phyloP scores from a whole-genome alignment of 1,140 invertebrate species.

The Wiebesia pumilae region DNA sequence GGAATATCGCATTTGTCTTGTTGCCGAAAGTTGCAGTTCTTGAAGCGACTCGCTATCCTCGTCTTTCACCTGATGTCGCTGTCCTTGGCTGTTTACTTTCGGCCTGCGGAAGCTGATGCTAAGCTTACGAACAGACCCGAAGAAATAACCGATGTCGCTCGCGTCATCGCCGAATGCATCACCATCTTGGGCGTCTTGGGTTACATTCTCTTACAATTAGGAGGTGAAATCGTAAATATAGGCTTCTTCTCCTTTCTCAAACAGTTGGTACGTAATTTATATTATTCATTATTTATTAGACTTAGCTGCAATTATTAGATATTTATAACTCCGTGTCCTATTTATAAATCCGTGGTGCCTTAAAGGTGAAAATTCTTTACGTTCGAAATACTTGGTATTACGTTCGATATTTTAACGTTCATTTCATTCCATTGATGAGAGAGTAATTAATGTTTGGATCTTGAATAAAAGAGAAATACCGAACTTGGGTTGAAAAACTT shows the following conservation, averaged over 20 bases:
- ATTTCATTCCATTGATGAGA: too few relatives aligned
- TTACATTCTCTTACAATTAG: slow-evolving; percentile 93
- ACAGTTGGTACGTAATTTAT: slow-evolving; percentile 84
- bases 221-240: slow-evolving; percentile 95
- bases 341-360: too few relatives aligned
- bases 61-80: slow-evolving; percentile 91
- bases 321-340: too few relatives aligned
- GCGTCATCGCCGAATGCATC: slow-evolving; percentile 81
- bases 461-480: too few relatives aligned
- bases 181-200: slow-evolving; percentile 89
- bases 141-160: slow-evolving; percentile 73
- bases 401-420: too few relatives aligned
- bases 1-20: slow-evolving; percentile 32
- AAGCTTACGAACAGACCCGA: slow-evolving; percentile 76
- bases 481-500: too few relatives aligned
- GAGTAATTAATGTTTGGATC: too few relatives aligned
- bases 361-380: too few relatives aligned
- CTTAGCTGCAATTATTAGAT: too few relatives aligned
- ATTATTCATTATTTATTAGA: neutral
- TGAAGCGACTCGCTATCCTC: slow-evolving; percentile 91
- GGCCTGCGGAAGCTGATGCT: slow-evolving; percentile 80
- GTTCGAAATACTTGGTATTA: too few relatives aligned
- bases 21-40: slow-evolving; percentile 80
- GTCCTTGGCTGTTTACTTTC: slow-evolving; percentile 91
- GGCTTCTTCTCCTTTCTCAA: slow-evolving; percentile 92